Evolutionary conservation across 1,140 invertebrate genomes (phyloP), one percentile per base, ranked within the genome.

Genomic region (Carcinoscorpius rotundicauda): DNA sequence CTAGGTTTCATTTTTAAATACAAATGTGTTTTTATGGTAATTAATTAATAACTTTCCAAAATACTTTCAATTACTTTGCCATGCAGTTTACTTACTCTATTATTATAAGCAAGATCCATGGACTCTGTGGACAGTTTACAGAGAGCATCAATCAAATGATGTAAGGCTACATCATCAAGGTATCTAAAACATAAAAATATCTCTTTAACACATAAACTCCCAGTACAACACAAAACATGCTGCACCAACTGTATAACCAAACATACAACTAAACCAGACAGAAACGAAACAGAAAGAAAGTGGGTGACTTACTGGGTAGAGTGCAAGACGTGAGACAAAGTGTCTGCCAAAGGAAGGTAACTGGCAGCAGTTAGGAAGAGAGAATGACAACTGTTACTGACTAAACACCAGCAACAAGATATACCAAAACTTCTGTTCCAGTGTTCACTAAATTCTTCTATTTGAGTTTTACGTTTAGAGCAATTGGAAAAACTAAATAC

Each of bases 51-150:
- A 29, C 29, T 29, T 29, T 29, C 29, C 29, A 29, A 0, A 29
- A 29, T 29, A 29, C 29, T 29, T 29, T 29, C 29, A 29, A 29
- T 29, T 29, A 29, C 29, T 29, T 0, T 29, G 29, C 29, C 29
- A 29, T 29, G 29, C 29, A 29, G 29, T 29, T 29, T 29, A 73
- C 78, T 80, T 77, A 90, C 87, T 73, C 93, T 82, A 78, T 97
- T 97, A 9, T 89, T 89, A 79, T 93, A 96, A 0, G 93, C 93
- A 50, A 98, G 79, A 73, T 98, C 95, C 92, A 98, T 97, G 48
- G 95, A 91, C 78, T 99, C 96, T 69, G 93, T 87, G 3, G 93
- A 97, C 4, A 98, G 79, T 78, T 97, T 96, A 74, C 94, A 97
- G 0, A 99, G 80, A 5, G 96, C 95, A 78, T 98, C 94, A 62